A percentile compares a stretch with the other conserved stretches of the same genome.
Conservation (phyloP, 2,797 vertebrate species). For the Philypnodon macrostomus region DNA sequence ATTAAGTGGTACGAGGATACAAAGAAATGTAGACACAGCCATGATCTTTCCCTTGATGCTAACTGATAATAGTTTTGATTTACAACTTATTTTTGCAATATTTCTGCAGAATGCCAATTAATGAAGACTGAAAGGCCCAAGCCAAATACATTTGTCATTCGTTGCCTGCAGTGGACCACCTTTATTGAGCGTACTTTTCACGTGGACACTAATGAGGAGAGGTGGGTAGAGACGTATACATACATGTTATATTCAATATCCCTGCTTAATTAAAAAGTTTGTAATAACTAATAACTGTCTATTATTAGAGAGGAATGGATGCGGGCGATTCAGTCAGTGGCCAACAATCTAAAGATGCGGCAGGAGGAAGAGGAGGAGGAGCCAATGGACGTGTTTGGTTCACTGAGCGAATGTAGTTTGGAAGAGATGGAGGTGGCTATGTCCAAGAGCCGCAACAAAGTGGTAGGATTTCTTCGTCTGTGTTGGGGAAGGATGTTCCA, state of each 20-base stretch:
- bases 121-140: conserved; percentile 88
- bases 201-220: conserved; percentile 83
- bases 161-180: conserved; percentile 89
- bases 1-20: too few relatives aligned
- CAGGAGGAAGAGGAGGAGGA: conserved; percentile 72
- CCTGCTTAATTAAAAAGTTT: too few relatives aligned
- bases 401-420: conserved; percentile 68
- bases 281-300: not conserved
- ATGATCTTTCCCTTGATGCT: too few relatives aligned
- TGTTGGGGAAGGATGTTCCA: too few relatives aligned
- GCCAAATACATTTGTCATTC: conserved; percentile 89
- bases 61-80: too few relatives aligned
- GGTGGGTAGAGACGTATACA: conserved; percentile 56
- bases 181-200: conserved; percentile 90
- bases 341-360: conserved; percentile 83
- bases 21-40: too few relatives aligned
- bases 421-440: conserved; percentile 86
- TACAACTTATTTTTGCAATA: not conserved
- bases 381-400: conserved; percentile 79
- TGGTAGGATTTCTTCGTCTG: conserved; percentile 73
- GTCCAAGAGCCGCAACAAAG: conserved; percentile 79
- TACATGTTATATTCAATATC: too few relatives aligned
- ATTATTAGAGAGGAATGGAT: conserved; percentile 86
- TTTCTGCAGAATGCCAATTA: conserved; percentile 83
- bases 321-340: conserved; percentile 84